Evolutionary conservation across 1,140 invertebrate genomes (phyloP).

Genomic region (Trichonephila clavipes): DNA sequence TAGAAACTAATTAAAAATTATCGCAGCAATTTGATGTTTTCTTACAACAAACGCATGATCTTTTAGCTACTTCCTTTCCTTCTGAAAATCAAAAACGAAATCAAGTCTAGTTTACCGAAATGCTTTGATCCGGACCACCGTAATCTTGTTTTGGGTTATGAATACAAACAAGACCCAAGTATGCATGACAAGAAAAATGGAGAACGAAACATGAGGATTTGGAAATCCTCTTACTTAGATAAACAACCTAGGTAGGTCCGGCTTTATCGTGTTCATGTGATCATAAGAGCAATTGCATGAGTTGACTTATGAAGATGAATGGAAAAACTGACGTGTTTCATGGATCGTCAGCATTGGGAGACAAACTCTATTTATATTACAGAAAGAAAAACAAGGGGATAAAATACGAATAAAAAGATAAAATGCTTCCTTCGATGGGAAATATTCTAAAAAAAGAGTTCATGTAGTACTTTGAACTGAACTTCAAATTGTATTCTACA

Average conservation of each 20-base stretch:
- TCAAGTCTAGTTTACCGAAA: background rate
- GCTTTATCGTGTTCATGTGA: conserved; percentile 36
- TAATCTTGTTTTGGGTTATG: conserved; percentile 40
- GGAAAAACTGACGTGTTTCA: background rate
- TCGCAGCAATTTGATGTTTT: too few species aligned
- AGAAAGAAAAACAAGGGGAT: background rate
- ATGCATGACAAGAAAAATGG: conserved; percentile 51
- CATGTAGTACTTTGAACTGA: too few species aligned
- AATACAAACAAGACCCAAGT: conserved; percentile 40
- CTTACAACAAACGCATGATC: too few species aligned
- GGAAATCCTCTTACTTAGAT: conserved; percentile 42
- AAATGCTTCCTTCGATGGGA: background rate
- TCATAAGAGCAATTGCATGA: conserved; percentile 42
- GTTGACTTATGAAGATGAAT: conserved; percentile 60
- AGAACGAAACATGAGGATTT: conserved; percentile 23
- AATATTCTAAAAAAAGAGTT: background rate
- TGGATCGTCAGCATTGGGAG: conserved; percentile 8
- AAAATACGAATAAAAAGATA: background rate
- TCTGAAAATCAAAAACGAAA: background rate
- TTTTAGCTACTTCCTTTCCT: background rate
- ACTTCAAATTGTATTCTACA: too few species aligned
- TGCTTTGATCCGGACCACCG: background rate
- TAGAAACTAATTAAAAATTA: too few species aligned
- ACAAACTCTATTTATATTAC: background rate
- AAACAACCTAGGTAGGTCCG: conserved; percentile 56